Evolutionary conservation across 2,888 invertebrate species (phyloP).

Genomic region (Octodonta nipae): DNA sequence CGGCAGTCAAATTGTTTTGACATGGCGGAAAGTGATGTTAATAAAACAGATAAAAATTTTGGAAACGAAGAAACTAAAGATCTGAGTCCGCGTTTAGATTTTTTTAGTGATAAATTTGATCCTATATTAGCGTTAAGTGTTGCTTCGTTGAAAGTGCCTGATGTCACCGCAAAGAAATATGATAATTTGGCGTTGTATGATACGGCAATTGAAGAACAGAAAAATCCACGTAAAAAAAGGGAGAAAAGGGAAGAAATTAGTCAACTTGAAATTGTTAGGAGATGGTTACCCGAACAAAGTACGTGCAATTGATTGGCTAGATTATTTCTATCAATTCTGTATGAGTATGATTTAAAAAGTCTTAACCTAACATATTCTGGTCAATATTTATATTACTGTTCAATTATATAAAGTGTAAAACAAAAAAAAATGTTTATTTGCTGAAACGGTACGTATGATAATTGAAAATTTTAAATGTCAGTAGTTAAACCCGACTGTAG

Average conservation of each 20-base stretch:
- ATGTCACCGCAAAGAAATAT: slow-evolving; percentile 44
- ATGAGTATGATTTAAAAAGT: too few relatives aligned
- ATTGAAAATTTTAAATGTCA: too few relatives aligned
- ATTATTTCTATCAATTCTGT: too few relatives aligned
- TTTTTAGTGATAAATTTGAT: slow-evolving; percentile 48
- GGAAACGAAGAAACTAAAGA: slow-evolving; percentile 20
- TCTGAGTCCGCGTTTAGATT: slow-evolving; percentile 40
- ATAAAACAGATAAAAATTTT: slow-evolving; percentile 4
- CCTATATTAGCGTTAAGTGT: slow-evolving; percentile 57
- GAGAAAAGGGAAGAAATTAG: neutral
- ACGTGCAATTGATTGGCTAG: too few relatives aligned
- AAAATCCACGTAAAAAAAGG: neutral
- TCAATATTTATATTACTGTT: too few relatives aligned
- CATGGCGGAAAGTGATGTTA: slow-evolving; percentile 8
- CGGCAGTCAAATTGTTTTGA: too few relatives aligned
- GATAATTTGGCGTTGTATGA: slow-evolving; percentile 58
- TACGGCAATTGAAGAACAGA: slow-evolving; percentile 20
- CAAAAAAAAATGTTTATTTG: too few relatives aligned
- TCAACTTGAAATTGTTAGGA: slow-evolving; percentile 18
- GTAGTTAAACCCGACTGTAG: too few relatives aligned
- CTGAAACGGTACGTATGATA: too few relatives aligned
- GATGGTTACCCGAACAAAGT: slow-evolving; percentile 41
- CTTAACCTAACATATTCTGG: too few relatives aligned
- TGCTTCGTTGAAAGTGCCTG: slow-evolving; percentile 40
- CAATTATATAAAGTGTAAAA: too few relatives aligned